These are phyloP conservation scores for Lycaena phlaeas DNA, from an alignment of 2,888 invertebrate genomes.

Conservation along the genomic window DNA sequence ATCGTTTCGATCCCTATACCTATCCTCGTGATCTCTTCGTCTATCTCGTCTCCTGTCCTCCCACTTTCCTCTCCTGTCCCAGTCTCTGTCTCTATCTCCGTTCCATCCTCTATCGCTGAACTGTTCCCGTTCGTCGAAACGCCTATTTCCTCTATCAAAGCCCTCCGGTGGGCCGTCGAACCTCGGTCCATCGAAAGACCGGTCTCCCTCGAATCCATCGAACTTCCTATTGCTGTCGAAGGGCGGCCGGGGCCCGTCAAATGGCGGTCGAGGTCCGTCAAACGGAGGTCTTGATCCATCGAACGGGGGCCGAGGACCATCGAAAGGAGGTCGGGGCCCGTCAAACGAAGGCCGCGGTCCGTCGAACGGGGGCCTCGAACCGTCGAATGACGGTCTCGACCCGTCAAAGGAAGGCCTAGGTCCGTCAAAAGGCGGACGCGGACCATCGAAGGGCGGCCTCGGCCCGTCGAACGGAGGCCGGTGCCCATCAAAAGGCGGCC, in stretches of 20 bases:
- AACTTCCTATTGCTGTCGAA: conserved; percentile 27
- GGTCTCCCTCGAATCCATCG: conserved; percentile 10
- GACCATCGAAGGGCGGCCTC: conserved; percentile 28
- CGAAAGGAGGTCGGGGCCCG: conserved; percentile 36
- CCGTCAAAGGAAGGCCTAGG: conserved; percentile 30
- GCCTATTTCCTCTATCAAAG: conserved; percentile 51
- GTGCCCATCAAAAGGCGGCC: conserved; percentile 29
- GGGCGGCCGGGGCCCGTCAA: conserved; percentile 33
- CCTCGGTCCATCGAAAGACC: conserved; percentile 28
- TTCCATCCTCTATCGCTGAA: conserved; percentile 52
- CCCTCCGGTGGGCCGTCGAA: conserved; percentile 50
- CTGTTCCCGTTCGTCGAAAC: conserved; percentile 54
- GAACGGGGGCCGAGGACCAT: conserved; percentile 33
- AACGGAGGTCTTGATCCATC: conserved; percentile 36
- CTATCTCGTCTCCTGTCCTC: conserved; percentile 45
- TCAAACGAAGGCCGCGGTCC: conserved; percentile 37
- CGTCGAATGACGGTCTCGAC: conserved; percentile 28
- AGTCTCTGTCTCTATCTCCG: conserved; percentile 37
- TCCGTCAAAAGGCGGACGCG: conserved; percentile 36
- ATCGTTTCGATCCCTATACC: conserved; percentile 33
- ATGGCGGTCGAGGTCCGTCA: conserved; percentile 37
- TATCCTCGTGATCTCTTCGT: conserved; percentile 37
- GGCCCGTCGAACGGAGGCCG: conserved; percentile 25
- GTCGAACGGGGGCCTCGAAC: conserved; percentile 41
- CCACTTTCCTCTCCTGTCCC: conserved; percentile 43